A percentile compares a stretch with the other conserved stretches of the same genome.
Evolutionary conservation across 2,888 invertebrate genomes (phyloP).

Genomic region (Archaeoteleia sp.): DNA sequence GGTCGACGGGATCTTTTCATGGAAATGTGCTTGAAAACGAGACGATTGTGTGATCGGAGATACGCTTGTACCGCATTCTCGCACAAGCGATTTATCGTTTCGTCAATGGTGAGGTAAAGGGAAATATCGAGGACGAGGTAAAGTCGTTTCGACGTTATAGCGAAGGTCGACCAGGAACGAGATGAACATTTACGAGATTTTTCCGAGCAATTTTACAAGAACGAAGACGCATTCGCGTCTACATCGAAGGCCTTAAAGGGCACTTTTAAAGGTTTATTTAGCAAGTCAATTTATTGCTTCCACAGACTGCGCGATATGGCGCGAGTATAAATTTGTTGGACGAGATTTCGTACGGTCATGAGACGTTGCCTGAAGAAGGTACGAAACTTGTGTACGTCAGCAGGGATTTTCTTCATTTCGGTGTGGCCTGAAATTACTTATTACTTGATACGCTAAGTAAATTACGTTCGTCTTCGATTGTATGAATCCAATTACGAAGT

Average conservation of each 20-base stretch:
- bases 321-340: conserved; percentile 42
- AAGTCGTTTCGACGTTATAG: conserved; percentile 51
- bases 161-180: conserved; percentile 30
- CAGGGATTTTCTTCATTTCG: too few relatives aligned
- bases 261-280: conserved; percentile 41
- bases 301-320: conserved; percentile 28
- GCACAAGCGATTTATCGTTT: conserved; percentile 46
- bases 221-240: conserved; percentile 39
- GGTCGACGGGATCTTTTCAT: conserved; percentile 37
- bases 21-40: conserved; percentile 49
- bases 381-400: too few relatives aligned
- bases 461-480: too few relatives aligned
- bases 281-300: conserved; percentile 42
- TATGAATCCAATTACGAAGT: too few relatives aligned
- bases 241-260: conserved; percentile 39
- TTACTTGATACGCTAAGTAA: too few relatives aligned
- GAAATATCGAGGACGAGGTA: conserved; percentile 47
- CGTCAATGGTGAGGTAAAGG: conserved; percentile 42
- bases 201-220: conserved; percentile 51
- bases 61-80: conserved; percentile 23
- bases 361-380: too few relatives aligned
- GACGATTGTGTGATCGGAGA: conserved; percentile 44
- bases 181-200: conserved; percentile 51
- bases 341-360: background rate
- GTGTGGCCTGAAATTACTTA: too few relatives aligned